These are phyloP conservation scores for Corbicula japonica DNA, from an alignment of 2,888 invertebrate genomes.

Conservation along the genomic window DNA sequence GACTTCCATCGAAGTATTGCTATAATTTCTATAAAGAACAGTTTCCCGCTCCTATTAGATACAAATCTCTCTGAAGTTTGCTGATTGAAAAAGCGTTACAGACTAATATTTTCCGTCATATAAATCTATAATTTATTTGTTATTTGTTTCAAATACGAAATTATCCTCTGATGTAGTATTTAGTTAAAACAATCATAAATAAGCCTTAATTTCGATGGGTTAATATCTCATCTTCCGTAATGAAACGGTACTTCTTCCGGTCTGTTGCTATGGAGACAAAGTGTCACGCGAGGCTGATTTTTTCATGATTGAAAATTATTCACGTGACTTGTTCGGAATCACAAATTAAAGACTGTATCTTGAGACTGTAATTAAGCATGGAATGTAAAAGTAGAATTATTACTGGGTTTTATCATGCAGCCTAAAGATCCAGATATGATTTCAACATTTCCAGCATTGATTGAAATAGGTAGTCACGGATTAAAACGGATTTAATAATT, in stretches of 20 bases:
- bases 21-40: constrained; percentile 24
- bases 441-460: constrained; percentile 28
- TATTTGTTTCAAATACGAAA: constrained; percentile 41
- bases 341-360: constrained; percentile 41
- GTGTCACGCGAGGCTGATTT: constrained; percentile 20
- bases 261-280: constrained; percentile 4
- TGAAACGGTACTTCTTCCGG: constrained; percentile 40
- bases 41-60: constrained; percentile 30
- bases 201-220: constrained; percentile 42
- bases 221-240: constrained; percentile 34
- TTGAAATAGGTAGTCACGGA: constrained; percentile 44
- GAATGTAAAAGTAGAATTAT: constrained; percentile 38
- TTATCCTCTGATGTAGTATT: constrained; percentile 40
- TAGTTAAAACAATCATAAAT: constrained; percentile 47
- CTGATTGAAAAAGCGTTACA: constrained; percentile 27
- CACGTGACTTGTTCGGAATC: constrained; percentile 27
- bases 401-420: constrained; percentile 22
- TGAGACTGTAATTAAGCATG: constrained; percentile 43
- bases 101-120: constrained; percentile 37
- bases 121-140: constrained; percentile 48
- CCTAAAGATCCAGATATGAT: constrained; percentile 22
- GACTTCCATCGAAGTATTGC: constrained; percentile 44
- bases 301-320: constrained; percentile 34
- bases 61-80: constrained; percentile 42
- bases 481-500: constrained; percentile 38